Base-by-base conservation (phyloP, 2,888 invertebrate species). In the Oxycera nigricornis region DNA sequence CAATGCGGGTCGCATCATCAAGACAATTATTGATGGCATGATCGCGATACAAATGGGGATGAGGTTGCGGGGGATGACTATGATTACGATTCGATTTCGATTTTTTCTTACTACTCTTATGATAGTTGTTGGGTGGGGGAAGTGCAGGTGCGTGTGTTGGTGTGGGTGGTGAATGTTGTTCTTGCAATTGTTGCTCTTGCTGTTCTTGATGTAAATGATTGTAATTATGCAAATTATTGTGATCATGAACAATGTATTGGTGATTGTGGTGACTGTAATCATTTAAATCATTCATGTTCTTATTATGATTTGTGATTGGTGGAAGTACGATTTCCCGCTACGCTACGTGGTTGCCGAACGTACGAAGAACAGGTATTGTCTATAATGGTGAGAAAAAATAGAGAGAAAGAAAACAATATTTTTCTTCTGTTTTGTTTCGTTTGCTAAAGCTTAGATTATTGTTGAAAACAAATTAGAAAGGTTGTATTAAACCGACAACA, bases 291-390 rank as follows among this genome's bases (percentile, higher is more conserved):
- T 70, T 65, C 65, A 65, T 70, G 78, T 73, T 73, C 73, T 73
- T 73, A 62, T 59, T 73, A 28, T 73, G 73, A 73, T 73, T 73
- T 74, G 77, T 77, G 77, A 75, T 76, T 80, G 79, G 79, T 80
- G 78, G 79, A 77, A 80, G 80, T 80, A 79, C 81, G 79, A 84
- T 82, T 80, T 85, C 85, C 83, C 84, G 85, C 85, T 85, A 85
- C 85, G 85, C 85, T 82, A 82, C 83, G 80, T 85, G 85, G 80
- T 84, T 85, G 80, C 85, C 85, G 82, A 85, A 85, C 81, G 85
- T 85, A 81, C 85, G 85, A 79, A 85, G 84, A 79, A 85, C 85
- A 80, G 85, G 85, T 81, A 85, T 83, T 81, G 84, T 84, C 85
- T 85, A 80, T 78, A 79, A 78, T 77, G 75, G 76, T 76, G 76